Evolutionary conservation across 2,797 vertebrate species (phyloP), one percentile per base, ranked within the genome.

Genomic region (Chelonia mydas): DNA sequence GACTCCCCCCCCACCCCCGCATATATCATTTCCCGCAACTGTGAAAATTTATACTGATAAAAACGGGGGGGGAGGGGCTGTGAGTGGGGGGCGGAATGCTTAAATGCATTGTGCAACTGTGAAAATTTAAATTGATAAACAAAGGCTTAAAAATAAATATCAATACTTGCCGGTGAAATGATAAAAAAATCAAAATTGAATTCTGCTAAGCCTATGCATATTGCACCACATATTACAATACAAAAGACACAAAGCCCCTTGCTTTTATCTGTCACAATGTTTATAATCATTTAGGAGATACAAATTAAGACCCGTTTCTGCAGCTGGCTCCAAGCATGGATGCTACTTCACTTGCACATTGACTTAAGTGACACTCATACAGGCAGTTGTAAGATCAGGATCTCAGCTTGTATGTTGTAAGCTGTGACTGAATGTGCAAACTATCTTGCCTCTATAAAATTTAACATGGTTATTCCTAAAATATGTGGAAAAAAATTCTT

Each of bases 401-500:
- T 49, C 76, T 78, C 12, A 57, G 7, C 33, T 78, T 25, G 37
- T 6, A 1, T 0, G 0, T n/a, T 28, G 23, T 27, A 65, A 6
- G 68, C 37, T 45, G 37, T 74, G 6, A 41, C 25, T 11, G 23
- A 45, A 74, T 23, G 10, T 25, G 19, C 37, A 74, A 74, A 45
- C n/a, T 61, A 8, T 61, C 15, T 17, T 83, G 6, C 13, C 37
- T 28, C 41, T 53, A 61, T 33, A 33, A 33, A 61, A n/a, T 59
- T 95, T 84, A 92, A 74, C 72, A 96, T 74, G 27, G 50, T 21
- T 51, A 8, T 10, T 54, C 93, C 79, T 76, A 65, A 93, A 91
- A 86, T 5, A 7, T 85, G 74, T 93, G 47, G 37, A 86, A 86
- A 91, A 96, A 97, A 96, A 87, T 55, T 84, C 86, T 81, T 93